phyloP scores from a whole-genome alignment of 2,113 vertebrate genomes.

The Bos indicus region DNA sequence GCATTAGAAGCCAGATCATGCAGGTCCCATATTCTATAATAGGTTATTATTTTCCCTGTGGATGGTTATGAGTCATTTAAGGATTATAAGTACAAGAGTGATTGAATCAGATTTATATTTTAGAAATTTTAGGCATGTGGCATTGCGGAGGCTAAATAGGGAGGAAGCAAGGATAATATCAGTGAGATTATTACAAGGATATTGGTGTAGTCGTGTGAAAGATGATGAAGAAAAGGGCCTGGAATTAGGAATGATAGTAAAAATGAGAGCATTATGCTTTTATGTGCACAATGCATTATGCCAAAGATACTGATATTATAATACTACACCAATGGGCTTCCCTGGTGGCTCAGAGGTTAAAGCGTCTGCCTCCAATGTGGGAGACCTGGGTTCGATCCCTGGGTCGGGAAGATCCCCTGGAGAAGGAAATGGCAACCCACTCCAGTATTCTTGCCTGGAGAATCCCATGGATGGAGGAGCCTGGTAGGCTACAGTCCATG shows the following conservation, averaged over 20 bases:
- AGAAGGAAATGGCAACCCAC: too few relatives aligned
- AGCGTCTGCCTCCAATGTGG: too few relatives aligned
- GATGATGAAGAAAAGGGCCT: neutral
- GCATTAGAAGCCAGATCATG: neutral
- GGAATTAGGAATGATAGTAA: neutral
- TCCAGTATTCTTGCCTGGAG: too few relatives aligned
- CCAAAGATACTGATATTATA: neutral
- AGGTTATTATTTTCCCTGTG: neutral
- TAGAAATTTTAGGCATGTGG: neutral
- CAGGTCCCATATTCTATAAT: neutral
- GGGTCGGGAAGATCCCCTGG: too few relatives aligned
- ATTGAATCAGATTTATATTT: neutral
- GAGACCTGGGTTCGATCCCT: too few relatives aligned
- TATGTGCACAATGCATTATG: neutral
- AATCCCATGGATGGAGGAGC: too few relatives aligned
- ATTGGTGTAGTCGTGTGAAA: neutral
- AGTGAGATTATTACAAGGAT: neutral
- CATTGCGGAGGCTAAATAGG: neutral
- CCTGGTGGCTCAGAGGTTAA: too few relatives aligned
- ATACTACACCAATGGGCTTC: neutral
- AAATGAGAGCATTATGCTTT: neutral
- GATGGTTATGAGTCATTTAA: neutral
- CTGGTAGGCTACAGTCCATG: too few relatives aligned
- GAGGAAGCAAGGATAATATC: neutral
- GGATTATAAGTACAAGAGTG: neutral